Evolutionary conservation across 2,113 vertebrate species (phyloP).

Genomic region (Gasterosteus nipponicus): DNA sequence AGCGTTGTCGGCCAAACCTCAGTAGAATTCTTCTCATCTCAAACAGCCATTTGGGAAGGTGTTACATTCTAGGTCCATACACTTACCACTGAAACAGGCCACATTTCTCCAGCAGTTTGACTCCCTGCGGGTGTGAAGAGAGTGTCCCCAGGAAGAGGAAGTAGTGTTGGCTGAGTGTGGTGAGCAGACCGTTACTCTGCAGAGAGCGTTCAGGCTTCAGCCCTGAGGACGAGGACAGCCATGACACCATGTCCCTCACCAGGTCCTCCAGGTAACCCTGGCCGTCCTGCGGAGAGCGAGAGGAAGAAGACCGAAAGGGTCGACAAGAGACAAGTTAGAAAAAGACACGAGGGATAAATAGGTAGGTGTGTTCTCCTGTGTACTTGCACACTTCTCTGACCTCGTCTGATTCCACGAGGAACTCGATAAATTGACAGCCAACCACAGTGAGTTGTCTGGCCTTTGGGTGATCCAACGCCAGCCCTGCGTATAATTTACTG

Average conservation of each 20-base stretch:
- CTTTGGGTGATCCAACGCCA: slow-evolving; percentile 91
- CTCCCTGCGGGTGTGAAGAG: slow-evolving; percentile 94
- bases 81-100: slow-evolving; percentile 97
- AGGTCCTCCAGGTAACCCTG: slow-evolving; percentile 95
- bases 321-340: neutral
- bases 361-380: neutral
- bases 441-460: slow-evolving; percentile 95
- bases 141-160: slow-evolving; percentile 96
- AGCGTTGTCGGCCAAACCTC: neutral
- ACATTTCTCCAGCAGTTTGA: slow-evolving; percentile 98
- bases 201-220: slow-evolving; percentile 94
- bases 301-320: neutral
- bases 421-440: slow-evolving; percentile 95
- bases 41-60: neutral
- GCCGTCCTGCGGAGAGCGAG: slow-evolving; percentile 84
- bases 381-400: slow-evolving; percentile 69
- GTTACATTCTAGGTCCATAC: neutral
- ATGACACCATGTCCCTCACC: slow-evolving; percentile 94
- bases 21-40: no score
- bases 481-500: slow-evolving; percentile 91
- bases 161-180: slow-evolving; percentile 97
- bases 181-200: slow-evolving; percentile 94
- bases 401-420: slow-evolving; percentile 96
- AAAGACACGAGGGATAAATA: neutral
- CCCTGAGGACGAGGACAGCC: slow-evolving; percentile 91